Conservation (phyloP, 2,113 vertebrate species). For the Antennarius striatus region DNA sequence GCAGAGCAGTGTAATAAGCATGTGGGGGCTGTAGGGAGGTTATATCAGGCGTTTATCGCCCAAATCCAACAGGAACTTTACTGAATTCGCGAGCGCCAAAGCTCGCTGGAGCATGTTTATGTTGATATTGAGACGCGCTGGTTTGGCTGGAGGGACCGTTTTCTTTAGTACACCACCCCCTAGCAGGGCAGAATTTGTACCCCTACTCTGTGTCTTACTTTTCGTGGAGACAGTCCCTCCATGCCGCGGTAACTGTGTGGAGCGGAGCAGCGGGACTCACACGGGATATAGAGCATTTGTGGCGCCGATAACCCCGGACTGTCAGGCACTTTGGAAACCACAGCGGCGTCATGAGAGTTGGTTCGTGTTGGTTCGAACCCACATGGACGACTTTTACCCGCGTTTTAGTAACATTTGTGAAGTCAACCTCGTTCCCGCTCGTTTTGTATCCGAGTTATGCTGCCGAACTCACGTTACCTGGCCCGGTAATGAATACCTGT, state of each 20-base stretch:
- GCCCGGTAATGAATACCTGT: not conserved
- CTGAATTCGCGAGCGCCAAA: constrained; percentile 49
- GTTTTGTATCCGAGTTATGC: not conserved
- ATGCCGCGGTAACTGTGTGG: no score
- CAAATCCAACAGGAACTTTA: constrained; percentile 53
- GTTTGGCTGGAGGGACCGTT: constrained; percentile 45
- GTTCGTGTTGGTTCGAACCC: not conserved
- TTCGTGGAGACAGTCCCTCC: not conserved
- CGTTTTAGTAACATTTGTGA: not conserved
- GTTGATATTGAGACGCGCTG: constrained; percentile 74
- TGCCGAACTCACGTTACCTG: constrained; percentile 12
- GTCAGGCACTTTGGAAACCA: constrained; percentile 23
- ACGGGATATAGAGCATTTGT: not conserved
- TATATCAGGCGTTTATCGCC: constrained; percentile 3
- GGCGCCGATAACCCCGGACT: constrained; percentile 10
- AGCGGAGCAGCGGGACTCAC: no score
- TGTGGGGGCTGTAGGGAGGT: constrained; percentile 10
- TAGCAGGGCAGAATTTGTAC: constrained; percentile 24
- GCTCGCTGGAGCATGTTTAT: constrained; percentile 73
- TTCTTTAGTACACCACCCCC: constrained; percentile 39
- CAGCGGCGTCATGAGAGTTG: constrained; percentile 30
- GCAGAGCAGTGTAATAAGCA: constrained; percentile 16
- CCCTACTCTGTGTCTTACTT: not conserved
- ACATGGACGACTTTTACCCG: not conserved
- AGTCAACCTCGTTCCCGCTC: accelerated